Evolutionary conservation across 2,797 vertebrate genomes (phyloP).

Genomic region (Pristis pectinata): DNA sequence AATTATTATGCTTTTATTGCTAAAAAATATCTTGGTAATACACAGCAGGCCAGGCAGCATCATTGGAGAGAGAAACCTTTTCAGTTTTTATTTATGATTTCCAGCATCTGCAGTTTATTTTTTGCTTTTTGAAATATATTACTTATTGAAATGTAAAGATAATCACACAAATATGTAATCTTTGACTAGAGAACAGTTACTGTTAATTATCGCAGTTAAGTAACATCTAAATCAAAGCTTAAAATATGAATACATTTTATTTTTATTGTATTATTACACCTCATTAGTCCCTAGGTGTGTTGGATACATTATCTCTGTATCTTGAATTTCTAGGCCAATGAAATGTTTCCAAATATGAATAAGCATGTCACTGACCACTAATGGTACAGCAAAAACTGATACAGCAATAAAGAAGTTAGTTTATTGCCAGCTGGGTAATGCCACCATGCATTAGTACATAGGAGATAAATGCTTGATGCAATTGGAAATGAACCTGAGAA

Average conservation of each 20-base stretch:
- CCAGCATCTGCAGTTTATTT: no score
- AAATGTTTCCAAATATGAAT: neutral
- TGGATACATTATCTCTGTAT: neutral
- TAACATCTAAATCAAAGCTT: neutral
- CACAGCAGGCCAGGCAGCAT: no score
- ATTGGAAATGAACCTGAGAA: slow-evolving; percentile 23
- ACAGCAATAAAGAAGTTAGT: slow-evolving; percentile 39
- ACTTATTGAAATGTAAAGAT: neutral
- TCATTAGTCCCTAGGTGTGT: no score
- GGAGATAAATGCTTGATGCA: slow-evolving; percentile 21
- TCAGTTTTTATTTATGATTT: no score
- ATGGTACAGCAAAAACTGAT: slow-evolving; percentile 32
- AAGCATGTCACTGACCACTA: neutral
- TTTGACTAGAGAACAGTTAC: neutral
- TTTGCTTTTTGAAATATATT: neutral
- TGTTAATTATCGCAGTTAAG: neutral
- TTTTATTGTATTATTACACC: neutral
- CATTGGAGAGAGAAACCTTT: no score
- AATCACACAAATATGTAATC: neutral
- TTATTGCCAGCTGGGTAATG: slow-evolving; percentile 38
- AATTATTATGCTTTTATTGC: neutral
- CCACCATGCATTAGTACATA: slow-evolving; percentile 39
- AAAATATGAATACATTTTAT: neutral
- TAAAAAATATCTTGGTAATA: neutral
- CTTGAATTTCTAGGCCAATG: no score